phyloP scores from a whole-genome alignment of 2,113 vertebrate genomes.

The Prinia subflava region DNA sequence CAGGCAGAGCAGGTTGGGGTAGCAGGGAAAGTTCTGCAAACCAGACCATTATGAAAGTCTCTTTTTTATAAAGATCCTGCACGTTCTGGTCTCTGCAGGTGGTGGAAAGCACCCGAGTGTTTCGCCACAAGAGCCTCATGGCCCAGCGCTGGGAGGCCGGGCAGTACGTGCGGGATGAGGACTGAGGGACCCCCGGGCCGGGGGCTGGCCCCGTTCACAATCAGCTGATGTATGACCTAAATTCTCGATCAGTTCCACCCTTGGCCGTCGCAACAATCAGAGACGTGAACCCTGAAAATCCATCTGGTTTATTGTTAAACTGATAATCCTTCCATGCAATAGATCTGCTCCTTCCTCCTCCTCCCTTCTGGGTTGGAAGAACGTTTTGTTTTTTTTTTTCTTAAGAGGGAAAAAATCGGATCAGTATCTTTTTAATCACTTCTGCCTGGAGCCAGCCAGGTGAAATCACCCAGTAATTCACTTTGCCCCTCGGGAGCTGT shows the following conservation, averaged over 20 bases:
- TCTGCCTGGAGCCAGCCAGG: not conserved
- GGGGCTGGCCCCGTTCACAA: accelerated
- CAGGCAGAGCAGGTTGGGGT: not conserved
- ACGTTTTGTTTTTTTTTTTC: not conserved
- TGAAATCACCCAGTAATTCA: not conserved
- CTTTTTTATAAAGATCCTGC: not conserved
- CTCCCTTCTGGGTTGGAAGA: not conserved
- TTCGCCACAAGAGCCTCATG: slow-evolving; percentile 75
- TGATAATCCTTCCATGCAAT: not conserved
- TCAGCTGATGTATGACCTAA: accelerated
- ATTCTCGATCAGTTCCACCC: not conserved
- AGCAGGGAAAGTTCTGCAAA: not conserved
- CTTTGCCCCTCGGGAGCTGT: not conserved
- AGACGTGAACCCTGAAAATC: not conserved
- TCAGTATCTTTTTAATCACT: slow-evolving; percentile 6
- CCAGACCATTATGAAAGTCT: accelerated
- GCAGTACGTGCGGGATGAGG: slow-evolving; percentile 51
- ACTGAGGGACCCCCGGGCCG: not conserved
- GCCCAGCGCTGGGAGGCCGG: slow-evolving; percentile 86
- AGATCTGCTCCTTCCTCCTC: not conserved
- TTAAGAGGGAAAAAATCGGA: not conserved
- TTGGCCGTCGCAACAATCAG: not conserved
- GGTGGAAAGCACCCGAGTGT: slow-evolving; percentile 82
- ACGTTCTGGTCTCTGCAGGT: slow-evolving; percentile 65
- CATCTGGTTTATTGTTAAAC: not conserved